These are phyloP conservation scores for Isoperla grammatica DNA, from an alignment of 2,888 invertebrate species.

Conservation along the genomic window DNA sequence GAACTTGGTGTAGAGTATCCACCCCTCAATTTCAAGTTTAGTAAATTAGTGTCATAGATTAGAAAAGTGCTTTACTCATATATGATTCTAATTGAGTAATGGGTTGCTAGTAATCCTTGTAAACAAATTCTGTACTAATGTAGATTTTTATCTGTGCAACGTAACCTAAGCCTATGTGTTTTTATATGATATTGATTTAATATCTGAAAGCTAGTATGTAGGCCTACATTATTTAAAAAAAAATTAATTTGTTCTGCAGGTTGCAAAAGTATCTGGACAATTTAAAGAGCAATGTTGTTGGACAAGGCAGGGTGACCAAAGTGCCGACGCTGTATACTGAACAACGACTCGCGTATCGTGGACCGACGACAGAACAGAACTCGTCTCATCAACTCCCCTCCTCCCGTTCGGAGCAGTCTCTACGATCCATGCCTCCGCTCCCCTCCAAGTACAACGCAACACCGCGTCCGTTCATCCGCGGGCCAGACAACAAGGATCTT, in stretches of 20 bases:
- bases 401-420: constrained; percentile 21
- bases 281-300: constrained; percentile 65
- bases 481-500: constrained; percentile 21
- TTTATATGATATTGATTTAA: too few species aligned
- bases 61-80: too few species aligned
- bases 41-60: too few species aligned
- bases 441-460: constrained; percentile 14
- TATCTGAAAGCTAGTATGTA: too few species aligned
- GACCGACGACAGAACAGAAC: neutral
- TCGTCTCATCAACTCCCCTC: neutral
- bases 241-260: constrained; percentile 49
- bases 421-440: constrained; percentile 14
- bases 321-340: constrained; percentile 3
- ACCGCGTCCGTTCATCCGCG: constrained; percentile 20
- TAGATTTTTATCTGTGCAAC: too few species aligned
- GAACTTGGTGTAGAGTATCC: too few species aligned
- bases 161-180: too few species aligned
- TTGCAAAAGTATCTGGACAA: constrained; percentile 53
- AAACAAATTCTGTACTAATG: too few species aligned
- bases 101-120: too few species aligned
- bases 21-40: too few species aligned
- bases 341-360: neutral
- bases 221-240: constrained; percentile 30
- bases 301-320: constrained; percentile 66
- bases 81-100: too few species aligned